Evolutionary conservation across 2,797 vertebrate species (phyloP).

Genomic region (Forpus xanthops): DNA sequence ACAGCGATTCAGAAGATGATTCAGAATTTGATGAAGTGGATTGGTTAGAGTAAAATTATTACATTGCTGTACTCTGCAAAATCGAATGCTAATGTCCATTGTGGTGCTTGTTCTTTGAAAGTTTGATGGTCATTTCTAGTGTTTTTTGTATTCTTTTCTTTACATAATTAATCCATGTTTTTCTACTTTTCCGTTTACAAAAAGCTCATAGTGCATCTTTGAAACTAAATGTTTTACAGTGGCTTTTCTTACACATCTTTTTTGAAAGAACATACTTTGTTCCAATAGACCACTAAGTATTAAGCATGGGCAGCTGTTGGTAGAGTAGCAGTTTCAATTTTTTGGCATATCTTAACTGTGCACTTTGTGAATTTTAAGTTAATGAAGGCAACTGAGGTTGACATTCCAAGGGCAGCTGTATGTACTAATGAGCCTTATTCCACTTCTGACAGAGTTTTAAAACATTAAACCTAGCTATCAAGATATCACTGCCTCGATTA

Average conservation of each 20-base stretch:
- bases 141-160: constrained; percentile 78
- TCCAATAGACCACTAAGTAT: constrained; percentile 85
- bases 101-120: constrained; percentile 84
- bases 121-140: constrained; percentile 81
- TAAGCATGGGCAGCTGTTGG: constrained; percentile 83
- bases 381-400: constrained; percentile 76
- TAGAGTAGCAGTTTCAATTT: constrained; percentile 80
- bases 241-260: constrained; percentile 73
- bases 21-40: constrained; percentile 98
- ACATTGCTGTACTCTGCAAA: constrained; percentile 69
- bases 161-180: constrained; percentile 73
- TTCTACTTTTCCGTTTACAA: constrained; percentile 79
- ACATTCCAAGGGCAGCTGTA: constrained; percentile 80
- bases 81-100: constrained; percentile 79
- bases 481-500: constrained; percentile 70
- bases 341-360: constrained; percentile 81
- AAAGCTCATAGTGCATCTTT: constrained; percentile 77
- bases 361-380: constrained; percentile 85
- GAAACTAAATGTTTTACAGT: constrained; percentile 81
- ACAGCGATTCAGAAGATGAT: constrained; percentile 97
- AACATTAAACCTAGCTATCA: constrained; percentile 52
- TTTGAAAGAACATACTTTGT: constrained; percentile 72
- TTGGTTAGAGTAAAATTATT: constrained; percentile 89
- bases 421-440: constrained; percentile 80
- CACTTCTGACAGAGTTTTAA: constrained; percentile 65